Percentiles rank a stretch among this genome's conserved stretches.
Evolutionary conservation across 2,888 invertebrate species (phyloP).

Genomic region (Limnephilus rhombicus): DNA sequence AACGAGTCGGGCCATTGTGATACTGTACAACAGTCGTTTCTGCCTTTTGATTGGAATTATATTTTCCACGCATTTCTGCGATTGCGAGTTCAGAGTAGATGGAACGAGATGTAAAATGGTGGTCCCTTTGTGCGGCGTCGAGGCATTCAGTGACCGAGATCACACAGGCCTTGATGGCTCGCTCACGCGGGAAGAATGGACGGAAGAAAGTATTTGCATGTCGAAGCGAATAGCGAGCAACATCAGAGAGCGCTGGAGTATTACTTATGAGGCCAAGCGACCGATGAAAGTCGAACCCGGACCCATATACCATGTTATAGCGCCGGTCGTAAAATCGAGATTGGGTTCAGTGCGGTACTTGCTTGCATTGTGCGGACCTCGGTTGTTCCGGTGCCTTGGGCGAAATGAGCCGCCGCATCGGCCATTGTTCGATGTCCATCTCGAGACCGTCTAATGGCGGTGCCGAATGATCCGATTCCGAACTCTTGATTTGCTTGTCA

Average conservation of each 20-base stretch:
- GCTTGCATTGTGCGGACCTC: not conserved
- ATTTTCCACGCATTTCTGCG: too few species aligned
- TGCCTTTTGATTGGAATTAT: not conserved
- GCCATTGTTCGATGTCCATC: not conserved
- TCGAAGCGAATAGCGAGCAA: not conserved
- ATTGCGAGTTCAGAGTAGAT: too few species aligned
- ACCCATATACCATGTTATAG: not conserved
- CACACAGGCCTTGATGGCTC: not conserved
- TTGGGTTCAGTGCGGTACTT: not conserved
- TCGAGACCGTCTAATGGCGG: not conserved
- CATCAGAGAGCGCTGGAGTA: not conserved
- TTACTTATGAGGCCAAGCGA: not conserved
- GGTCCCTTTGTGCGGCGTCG: constrained; percentile 2
- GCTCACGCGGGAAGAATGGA: not conserved
- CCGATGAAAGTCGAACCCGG: constrained; percentile 29
- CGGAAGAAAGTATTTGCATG: constrained; percentile 21
- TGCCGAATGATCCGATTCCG: not conserved
- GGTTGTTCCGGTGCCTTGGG: not conserved
- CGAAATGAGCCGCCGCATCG: not conserved
- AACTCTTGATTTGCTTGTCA: not conserved
- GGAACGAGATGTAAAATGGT: constrained; percentile 9
- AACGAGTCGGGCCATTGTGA: constrained; percentile 8
- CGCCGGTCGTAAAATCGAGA: not conserved
- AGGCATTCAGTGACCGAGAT: constrained; percentile 16
- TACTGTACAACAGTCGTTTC: not conserved